Conservation (phyloP, 2,797 vertebrate genomes). For the Pangasius sanitwongsei region DNA sequence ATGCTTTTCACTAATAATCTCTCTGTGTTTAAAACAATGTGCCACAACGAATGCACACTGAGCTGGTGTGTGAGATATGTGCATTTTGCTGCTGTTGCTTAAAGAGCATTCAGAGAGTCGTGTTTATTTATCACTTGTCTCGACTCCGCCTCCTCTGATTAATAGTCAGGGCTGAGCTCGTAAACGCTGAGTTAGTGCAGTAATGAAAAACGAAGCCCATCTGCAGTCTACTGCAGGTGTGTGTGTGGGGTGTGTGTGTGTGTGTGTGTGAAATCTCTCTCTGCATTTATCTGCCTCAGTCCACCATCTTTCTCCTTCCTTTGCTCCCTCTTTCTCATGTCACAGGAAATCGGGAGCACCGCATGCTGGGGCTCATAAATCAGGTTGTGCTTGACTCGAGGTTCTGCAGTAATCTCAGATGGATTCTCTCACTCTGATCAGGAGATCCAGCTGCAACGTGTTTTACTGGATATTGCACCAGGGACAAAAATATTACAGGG, state of each 20-base stretch:
- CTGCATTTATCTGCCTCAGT: constrained; percentile 8
- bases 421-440: constrained; percentile 59
- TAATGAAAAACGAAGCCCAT: constrained; percentile 55
- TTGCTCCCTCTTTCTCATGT: constrained; percentile 60
- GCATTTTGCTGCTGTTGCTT: neutral
- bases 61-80: neutral
- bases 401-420: constrained; percentile 66
- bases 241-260: constrained; percentile 23
- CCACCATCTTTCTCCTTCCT: constrained; percentile 31
- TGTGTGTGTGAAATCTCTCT: constrained; percentile 9
- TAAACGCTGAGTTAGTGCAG: constrained; percentile 47
- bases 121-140: constrained; percentile 40
- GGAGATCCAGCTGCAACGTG: constrained; percentile 14
- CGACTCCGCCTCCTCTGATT: constrained; percentile 38
- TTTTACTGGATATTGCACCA: constrained; percentile 12
- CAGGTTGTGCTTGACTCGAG: constrained; percentile 58
- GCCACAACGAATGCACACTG: neutral
- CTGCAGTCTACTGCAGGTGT: constrained; percentile 46
- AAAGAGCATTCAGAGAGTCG: constrained; percentile 14
- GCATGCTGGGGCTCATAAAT: constrained; percentile 71
- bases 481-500: neutral
- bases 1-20: neutral
- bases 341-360: constrained; percentile 60
- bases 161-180: constrained; percentile 19
- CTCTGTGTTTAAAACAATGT: neutral